phyloP scores from a whole-genome alignment of 64 coral and sea anemone species.

The Cladopsammia gracilis region DNA sequence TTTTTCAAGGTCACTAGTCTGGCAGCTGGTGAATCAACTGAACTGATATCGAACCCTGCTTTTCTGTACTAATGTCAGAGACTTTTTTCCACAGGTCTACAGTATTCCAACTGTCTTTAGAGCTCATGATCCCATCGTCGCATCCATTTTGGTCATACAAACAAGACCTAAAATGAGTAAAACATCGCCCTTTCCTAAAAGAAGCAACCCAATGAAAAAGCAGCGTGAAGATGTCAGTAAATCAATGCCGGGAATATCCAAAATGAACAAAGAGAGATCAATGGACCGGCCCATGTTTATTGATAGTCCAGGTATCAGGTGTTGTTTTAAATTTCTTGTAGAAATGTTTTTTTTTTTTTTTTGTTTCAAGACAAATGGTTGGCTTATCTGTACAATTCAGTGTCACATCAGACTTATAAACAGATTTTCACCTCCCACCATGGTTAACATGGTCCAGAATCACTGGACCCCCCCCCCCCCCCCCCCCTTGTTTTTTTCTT shows the following conservation, averaged over 20 bases:
- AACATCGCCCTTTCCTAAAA: slow-evolving; percentile 82
- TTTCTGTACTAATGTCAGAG: not conserved
- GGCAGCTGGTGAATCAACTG: too few relatives aligned
- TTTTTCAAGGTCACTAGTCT: too few relatives aligned
- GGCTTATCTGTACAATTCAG: not conserved
- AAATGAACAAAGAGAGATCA: slow-evolving; percentile 26
- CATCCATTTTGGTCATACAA: slow-evolving; percentile 70
- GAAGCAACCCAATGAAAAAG: slow-evolving; percentile 74
- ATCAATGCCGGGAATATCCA: slow-evolving; percentile 13
- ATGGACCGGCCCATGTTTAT: slow-evolving; percentile 66
- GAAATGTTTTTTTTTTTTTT: too few relatives aligned
- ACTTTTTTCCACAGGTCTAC: not conserved
- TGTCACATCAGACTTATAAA: too few relatives aligned
- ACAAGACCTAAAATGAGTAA: slow-evolving; percentile 87
- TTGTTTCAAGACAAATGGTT: too few relatives aligned
- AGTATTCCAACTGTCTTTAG: not conserved
- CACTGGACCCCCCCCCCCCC: too few relatives aligned
- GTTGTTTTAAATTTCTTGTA: not conserved
- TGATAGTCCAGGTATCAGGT: slow-evolving; percentile 59
- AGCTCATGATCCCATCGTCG: slow-evolving; percentile 20
- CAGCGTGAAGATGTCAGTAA: slow-evolving; percentile 65
- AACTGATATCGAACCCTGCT: too few relatives aligned
- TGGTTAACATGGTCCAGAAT: too few relatives aligned
- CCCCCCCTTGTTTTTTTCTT: too few relatives aligned
- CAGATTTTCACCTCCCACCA: too few relatives aligned